Percentiles rank a stretch among this genome's conserved stretches.
Evolutionary conservation across 1,140 invertebrate species (phyloP).

Genomic region (Capitella teleta): DNA sequence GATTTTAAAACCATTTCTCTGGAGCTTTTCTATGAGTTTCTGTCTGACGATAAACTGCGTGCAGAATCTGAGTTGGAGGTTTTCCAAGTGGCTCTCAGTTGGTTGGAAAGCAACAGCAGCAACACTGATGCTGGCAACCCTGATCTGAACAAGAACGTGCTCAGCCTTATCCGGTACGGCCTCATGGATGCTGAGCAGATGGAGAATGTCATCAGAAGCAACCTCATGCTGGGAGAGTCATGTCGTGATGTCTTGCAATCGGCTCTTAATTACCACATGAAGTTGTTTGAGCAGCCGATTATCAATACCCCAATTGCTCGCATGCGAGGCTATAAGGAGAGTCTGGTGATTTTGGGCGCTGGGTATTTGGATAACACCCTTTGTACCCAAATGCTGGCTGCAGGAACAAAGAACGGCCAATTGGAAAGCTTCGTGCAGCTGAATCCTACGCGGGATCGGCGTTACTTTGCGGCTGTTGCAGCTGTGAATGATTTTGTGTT

Average conservation of each 20-base stretch:
- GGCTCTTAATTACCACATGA: slow-evolving; percentile 13
- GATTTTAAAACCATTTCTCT: slow-evolving; percentile 11
- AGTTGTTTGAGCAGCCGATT: slow-evolving; percentile 12
- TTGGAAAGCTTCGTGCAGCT: slow-evolving; percentile 10
- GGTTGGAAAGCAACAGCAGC: neutral
- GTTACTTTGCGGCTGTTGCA: slow-evolving; percentile 14
- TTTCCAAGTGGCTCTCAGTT: slow-evolving; percentile 2
- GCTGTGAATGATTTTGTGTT: slow-evolving; percentile 13
- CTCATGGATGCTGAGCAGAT: slow-evolving; percentile 13
- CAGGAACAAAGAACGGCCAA: slow-evolving; percentile 6
- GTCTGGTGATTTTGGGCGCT: slow-evolving; percentile 11
- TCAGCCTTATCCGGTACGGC: slow-evolving; percentile 9
- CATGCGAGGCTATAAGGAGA: slow-evolving; percentile 11
- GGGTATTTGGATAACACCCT: slow-evolving; percentile 15
- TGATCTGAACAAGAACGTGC: neutral
- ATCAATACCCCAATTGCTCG: slow-evolving; percentile 2
- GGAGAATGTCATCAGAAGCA: slow-evolving; percentile 7
- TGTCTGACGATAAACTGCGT: slow-evolving; percentile 9
- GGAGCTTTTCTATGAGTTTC: slow-evolving; percentile 12
- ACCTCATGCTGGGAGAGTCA: slow-evolving; percentile 9
- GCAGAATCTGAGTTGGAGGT: slow-evolving; percentile 12
- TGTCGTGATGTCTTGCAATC: slow-evolving; percentile 12
- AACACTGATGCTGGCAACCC: neutral
- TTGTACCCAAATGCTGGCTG: slow-evolving; percentile 12
- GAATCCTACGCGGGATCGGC: slow-evolving; percentile 5